These are phyloP conservation scores for Eudyptes chrysolophus DNA, from an alignment of 2,113 vertebrate genomes.

Conservation along the genomic window DNA sequence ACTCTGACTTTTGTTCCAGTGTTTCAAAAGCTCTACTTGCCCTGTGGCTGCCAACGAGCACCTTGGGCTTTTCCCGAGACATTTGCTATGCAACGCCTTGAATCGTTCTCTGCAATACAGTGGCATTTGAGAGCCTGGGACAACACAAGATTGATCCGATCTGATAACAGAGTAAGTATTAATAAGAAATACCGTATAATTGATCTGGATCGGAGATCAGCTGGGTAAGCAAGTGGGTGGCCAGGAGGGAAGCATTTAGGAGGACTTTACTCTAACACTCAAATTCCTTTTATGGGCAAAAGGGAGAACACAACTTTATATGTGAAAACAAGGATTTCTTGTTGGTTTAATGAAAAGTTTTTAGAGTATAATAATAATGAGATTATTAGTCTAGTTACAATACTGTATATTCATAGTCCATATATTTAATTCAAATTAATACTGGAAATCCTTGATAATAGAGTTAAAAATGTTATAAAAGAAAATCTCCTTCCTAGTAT, in stretches of 20 bases:
- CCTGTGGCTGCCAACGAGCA: background rate
- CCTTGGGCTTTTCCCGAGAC: background rate
- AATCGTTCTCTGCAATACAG: background rate
- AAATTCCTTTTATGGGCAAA: background rate
- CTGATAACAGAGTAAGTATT: background rate
- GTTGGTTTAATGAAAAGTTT: background rate
- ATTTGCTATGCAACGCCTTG: background rate
- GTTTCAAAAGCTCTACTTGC: background rate
- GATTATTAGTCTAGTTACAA: background rate
- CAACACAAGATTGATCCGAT: background rate
- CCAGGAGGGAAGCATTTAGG: background rate
- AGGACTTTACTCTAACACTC: background rate
- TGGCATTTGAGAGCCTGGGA: background rate
- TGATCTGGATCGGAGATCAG: background rate
- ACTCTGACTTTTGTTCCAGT: background rate
- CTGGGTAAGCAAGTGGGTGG: background rate
- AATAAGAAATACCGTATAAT: background rate
- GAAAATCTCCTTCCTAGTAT: background rate
- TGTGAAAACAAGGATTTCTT: background rate
- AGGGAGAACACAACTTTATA: background rate
- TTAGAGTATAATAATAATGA: background rate
- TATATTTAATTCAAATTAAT: background rate
- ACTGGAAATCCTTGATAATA: background rate
- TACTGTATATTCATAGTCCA: background rate
- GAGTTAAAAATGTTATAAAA: background rate